phyloP scores from a whole-genome alignment of 2,113 vertebrate species.

The Aldabrachelys gigantea region DNA sequence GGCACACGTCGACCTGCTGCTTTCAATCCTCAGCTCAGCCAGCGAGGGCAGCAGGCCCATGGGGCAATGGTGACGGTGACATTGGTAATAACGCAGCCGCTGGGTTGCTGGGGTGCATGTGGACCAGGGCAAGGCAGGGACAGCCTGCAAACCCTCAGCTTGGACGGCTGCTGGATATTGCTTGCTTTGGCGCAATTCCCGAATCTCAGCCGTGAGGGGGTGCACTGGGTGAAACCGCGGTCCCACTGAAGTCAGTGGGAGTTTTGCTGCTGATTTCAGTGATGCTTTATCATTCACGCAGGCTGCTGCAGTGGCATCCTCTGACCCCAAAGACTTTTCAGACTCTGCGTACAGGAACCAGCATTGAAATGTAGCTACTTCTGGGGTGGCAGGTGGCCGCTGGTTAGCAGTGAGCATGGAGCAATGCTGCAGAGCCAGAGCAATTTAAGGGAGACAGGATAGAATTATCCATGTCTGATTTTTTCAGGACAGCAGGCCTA shows the following conservation, averaged over 20 bases:
- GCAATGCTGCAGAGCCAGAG: neutral
- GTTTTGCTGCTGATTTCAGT: no score
- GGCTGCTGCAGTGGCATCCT: neutral
- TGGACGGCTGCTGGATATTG: neutral
- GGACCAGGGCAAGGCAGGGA: neutral
- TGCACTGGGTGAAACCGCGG: neutral
- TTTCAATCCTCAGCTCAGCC: neutral
- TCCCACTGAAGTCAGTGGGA: neutral
- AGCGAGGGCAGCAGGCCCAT: neutral
- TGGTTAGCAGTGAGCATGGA: neutral
- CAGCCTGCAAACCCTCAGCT: neutral
- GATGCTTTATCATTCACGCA: neutral
- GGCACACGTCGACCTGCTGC: neutral
- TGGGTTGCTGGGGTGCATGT: neutral
- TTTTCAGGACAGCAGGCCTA: neutral
- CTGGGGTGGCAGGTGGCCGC: neutral
- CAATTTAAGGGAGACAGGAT: neutral
- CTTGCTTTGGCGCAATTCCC: neutral
- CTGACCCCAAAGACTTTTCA: neutral
- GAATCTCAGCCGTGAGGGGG: neutral
- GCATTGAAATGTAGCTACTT: neutral
- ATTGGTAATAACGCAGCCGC: neutral
- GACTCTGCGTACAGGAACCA: neutral
- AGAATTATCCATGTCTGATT: fast-evolving
- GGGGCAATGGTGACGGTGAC: neutral